A percentile compares a stretch with the other conserved stretches of the same genome.
These are phyloP conservation scores for Bombus difficillimus DNA, from an alignment of 1,140 invertebrate genomes.

Conservation along the genomic window DNA sequence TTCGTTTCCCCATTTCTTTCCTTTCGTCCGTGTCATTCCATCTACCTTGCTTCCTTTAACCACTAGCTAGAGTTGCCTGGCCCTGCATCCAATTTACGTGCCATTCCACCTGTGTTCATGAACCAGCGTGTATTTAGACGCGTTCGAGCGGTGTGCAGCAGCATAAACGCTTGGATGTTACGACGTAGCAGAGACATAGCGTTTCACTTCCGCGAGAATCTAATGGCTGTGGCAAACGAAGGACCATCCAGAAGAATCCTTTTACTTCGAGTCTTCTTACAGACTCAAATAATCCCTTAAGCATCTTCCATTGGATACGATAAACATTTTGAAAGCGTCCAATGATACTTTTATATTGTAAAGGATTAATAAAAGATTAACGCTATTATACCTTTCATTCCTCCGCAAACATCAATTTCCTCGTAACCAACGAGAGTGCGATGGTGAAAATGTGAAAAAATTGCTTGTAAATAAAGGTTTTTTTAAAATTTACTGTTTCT, in stretches of 20 bases:
- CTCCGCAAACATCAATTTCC: too few relatives aligned
- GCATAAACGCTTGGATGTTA: slow-evolving; percentile 20
- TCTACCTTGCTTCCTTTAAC: background rate
- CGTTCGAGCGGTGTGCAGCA: slow-evolving; percentile 10
- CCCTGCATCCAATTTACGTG: slow-evolving; percentile 61
- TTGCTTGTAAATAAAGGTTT: slow-evolving; percentile 33
- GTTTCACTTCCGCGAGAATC: slow-evolving; percentile 24
- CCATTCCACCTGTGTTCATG: slow-evolving; percentile 60
- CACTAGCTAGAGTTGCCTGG: background rate
- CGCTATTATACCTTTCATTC: background rate
- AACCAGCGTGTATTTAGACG: slow-evolving; percentile 59
- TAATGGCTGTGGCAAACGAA: background rate
- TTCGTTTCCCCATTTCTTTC: background rate
- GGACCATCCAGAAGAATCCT: background rate
- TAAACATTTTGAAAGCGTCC: too few relatives aligned
- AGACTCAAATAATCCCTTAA: slow-evolving; percentile 4
- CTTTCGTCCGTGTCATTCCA: too few relatives aligned
- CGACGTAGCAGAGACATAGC: slow-evolving; percentile 13
- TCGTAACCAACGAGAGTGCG: background rate
- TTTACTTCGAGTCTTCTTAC: background rate
- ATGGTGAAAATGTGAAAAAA: background rate
- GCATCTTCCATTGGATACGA: background rate
- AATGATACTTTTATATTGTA: background rate
- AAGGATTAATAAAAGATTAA: slow-evolving; percentile 1
- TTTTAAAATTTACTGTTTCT: background rate